phyloP scores from a whole-genome alignment of 1,140 invertebrate species.

The Drosophila lacertosa region DNA sequence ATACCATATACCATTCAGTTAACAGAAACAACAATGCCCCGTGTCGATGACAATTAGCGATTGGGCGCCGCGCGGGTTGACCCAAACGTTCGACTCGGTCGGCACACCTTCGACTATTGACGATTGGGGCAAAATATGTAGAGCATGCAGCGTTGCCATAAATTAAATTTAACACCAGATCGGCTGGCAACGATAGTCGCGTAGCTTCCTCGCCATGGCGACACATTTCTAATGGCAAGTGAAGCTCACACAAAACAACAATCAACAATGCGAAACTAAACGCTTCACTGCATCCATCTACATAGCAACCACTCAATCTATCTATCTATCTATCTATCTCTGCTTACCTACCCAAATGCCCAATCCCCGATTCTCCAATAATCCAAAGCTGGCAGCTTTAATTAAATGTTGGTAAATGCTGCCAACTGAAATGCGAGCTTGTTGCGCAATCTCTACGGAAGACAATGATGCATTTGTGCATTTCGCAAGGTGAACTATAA shows the following conservation, averaged over 20 bases:
- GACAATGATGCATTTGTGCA: slow-evolving; percentile 3
- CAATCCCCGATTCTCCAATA: slow-evolving; percentile 23
- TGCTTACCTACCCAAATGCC: slow-evolving; percentile 23
- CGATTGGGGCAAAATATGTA: slow-evolving; percentile 63
- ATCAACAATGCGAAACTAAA: slow-evolving; percentile 42
- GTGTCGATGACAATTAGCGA: slow-evolving; percentile 81
- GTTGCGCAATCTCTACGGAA: background rate
- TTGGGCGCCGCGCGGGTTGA: slow-evolving; percentile 51
- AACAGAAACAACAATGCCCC: slow-evolving; percentile 64
- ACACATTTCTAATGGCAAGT: slow-evolving; percentile 59
- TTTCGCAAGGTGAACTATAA: background rate
- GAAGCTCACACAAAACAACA: slow-evolving; percentile 48
- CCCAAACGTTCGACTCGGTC: slow-evolving; percentile 22
- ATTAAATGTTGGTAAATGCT: slow-evolving; percentile 23
- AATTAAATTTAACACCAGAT: slow-evolving; percentile 82
- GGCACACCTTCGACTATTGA: slow-evolving; percentile 45
- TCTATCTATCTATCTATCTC: slow-evolving; percentile 4
- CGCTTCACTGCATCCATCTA: slow-evolving; percentile 42
- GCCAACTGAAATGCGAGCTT: slow-evolving; percentile 14
- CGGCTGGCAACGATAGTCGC: slow-evolving; percentile 47
- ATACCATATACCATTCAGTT: no score
- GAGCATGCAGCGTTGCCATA: slow-evolving; percentile 79
- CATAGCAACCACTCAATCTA: background rate
- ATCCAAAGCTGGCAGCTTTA: slow-evolving; percentile 33
- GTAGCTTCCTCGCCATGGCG: slow-evolving; percentile 11